Evolutionary conservation across 2,888 invertebrate species (phyloP).

Genomic region (Dicyrtomina minuta): DNA sequence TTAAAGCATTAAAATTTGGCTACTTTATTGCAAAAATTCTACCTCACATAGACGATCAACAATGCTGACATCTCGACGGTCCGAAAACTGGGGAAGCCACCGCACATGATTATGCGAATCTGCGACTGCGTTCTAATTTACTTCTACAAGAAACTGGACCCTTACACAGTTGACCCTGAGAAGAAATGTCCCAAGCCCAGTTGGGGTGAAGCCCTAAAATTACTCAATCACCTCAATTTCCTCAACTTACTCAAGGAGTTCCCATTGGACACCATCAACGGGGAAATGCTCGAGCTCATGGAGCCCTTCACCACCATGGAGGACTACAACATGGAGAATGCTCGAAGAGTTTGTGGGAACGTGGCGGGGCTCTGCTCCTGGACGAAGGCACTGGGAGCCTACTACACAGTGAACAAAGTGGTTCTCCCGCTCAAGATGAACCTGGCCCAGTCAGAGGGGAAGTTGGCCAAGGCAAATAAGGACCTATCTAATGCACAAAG

Average conservation of each 20-base stretch:
- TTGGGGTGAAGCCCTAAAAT: slow-evolving; percentile 93
- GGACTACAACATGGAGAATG: slow-evolving; percentile 95
- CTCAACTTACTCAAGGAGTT: slow-evolving; percentile 79
- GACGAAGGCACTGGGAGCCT: slow-evolving; percentile 86
- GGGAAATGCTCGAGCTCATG: slow-evolving; percentile 92
- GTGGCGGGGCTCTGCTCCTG: slow-evolving; percentile 92
- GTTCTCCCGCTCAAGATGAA: slow-evolving; percentile 92
- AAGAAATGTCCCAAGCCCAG: slow-evolving; percentile 88
- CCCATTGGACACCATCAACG: slow-evolving; percentile 94
- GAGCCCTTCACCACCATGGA: slow-evolving; percentile 92
- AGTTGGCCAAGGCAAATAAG: slow-evolving; percentile 63
- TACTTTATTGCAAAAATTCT: too few species aligned
- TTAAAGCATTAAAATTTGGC: too few species aligned
- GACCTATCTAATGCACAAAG: slow-evolving; percentile 64
- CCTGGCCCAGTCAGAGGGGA: slow-evolving; percentile 72
- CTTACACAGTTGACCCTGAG: slow-evolving; percentile 66
- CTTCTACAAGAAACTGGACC: slow-evolving; percentile 84
- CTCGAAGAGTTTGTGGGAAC: slow-evolving; percentile 92
- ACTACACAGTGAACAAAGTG: slow-evolving; percentile 94
- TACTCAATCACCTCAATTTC: slow-evolving; percentile 54
- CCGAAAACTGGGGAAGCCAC: slow-evolving; percentile 84
- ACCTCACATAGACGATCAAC: too few species aligned
- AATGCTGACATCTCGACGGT: slow-evolving; percentile 94
- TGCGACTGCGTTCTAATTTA: slow-evolving; percentile 95
- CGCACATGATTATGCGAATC: slow-evolving; percentile 93